phyloP scores from a whole-genome alignment of 2,888 invertebrate genomes.

The Glyphotaelius pellucidus region DNA sequence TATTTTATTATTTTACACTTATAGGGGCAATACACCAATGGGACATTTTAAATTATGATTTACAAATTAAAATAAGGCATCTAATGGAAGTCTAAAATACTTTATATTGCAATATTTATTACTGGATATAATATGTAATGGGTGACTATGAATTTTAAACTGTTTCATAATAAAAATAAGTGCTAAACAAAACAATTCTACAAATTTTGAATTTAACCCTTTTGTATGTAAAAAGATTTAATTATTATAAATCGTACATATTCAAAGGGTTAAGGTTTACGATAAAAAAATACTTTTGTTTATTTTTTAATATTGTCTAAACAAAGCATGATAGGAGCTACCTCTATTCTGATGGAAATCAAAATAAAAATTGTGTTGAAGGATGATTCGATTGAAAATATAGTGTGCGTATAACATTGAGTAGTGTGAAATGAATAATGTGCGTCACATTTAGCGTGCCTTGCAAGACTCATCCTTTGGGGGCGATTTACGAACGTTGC shows the following conservation, averaged over 20 bases:
- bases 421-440: constrained; percentile 18
- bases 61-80: neutral
- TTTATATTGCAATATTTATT: constrained; percentile 4
- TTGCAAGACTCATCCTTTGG: constrained; percentile 33
- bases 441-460: constrained; percentile 51
- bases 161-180: neutral
- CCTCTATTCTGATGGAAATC: neutral
- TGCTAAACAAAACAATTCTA: neutral
- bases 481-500: neutral
- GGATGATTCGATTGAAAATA: constrained; percentile 6
- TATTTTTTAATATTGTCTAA: neutral
- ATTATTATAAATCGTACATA: neutral
- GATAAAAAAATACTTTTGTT: neutral
- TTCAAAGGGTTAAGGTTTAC: neutral
- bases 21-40: neutral
- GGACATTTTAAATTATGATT: neutral
- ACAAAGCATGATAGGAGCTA: neutral
- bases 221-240: neutral
- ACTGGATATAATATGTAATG: neutral
- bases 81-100: neutral
- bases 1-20: constrained; percentile 25
- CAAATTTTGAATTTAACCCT: neutral
- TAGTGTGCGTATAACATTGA: neutral
- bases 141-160: neutral
- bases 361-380: constrained; percentile 7